Conservation (phyloP, 2,113 vertebrate species). For the Symphodus melops region DNA sequence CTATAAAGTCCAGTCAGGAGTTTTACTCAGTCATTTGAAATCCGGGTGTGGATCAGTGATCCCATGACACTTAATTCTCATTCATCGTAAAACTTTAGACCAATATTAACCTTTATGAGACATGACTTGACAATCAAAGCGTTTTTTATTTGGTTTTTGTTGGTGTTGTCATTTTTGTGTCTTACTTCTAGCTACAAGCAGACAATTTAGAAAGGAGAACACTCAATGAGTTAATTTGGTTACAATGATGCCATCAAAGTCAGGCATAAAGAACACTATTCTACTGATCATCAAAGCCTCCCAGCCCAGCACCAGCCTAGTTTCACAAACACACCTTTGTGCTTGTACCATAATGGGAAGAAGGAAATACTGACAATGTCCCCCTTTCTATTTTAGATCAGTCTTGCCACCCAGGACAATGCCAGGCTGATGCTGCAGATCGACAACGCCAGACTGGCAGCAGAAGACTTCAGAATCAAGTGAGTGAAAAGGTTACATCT, state of each 20-base stretch:
- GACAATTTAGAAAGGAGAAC: too few species aligned
- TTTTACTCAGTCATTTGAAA: neutral
- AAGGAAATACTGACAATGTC: neutral
- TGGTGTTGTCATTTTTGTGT: too few species aligned
- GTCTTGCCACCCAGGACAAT: conserved; percentile 77
- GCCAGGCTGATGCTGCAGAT: conserved; percentile 84
- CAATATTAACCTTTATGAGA: neutral
- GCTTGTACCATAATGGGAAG: neutral
- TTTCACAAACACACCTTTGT: neutral
- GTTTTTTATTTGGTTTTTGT: too few species aligned
- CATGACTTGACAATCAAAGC: neutral
- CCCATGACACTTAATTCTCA: neutral
- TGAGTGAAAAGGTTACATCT: conserved; percentile 66
- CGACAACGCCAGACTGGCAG: conserved; percentile 88
- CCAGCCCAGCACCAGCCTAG: neutral
- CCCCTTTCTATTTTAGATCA: conserved; percentile 75
- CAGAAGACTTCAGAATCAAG: conserved; percentile 91
- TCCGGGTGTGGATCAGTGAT: neutral
- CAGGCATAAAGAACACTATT: neutral
- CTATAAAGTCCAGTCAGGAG: neutral
- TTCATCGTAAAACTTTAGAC: neutral
- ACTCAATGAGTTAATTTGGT: neutral
- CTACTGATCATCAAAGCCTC: neutral
- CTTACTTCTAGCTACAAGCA: too few species aligned
- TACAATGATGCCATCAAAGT: neutral